Evolutionary conservation across 2,888 invertebrate genomes (phyloP), one percentile per base, ranked within the genome.

Genomic region (Neocrepidodera transversa): DNA sequence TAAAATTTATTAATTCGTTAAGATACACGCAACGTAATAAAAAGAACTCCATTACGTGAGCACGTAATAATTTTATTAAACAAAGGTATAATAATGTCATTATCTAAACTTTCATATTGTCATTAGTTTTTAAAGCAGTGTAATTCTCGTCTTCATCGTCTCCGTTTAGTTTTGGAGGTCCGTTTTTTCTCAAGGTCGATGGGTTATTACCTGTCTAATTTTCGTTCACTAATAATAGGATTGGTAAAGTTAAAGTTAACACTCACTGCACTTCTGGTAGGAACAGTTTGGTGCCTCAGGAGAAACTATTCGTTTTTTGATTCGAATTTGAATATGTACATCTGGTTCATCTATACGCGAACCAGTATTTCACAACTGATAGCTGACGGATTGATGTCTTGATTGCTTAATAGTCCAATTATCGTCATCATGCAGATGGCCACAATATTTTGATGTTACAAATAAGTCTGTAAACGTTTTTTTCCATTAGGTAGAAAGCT

Each of bases 251-350:
- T 36, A 23, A 11, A 54, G 45, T 42, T n/a, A 45, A 18, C 53
- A 36, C 54, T 54, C 45, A 54, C 54, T 54, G 54, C 54, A 54
- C 54, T 54, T 54, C 45, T 54, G 45, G 54, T 54, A 54, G 54
- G 54, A 35, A 45, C 54, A 45, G 45, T 54, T 60, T 55, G 45
- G 51, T 48, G 60, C 60, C 60, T 42, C 47, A 26, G 52, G 60
- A 51, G 7, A 28, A 58, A 45, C 30, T 36, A 47, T 54, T 40
- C 48, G 47, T 49, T 60, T 54, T 58, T 53, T 56, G 50, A 60
- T 56, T 56, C 40, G 35, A 47, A 60, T 60, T 55, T 51, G 60
- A 51, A 60, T 56, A 54, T 18, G 43, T 53, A 54, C 54, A 54
- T 54, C 54, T 54, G 54, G 43, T 43, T 20, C 43, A 52, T 52